Base-by-base conservation (phyloP, 2,113 vertebrate genomes). In the Tinamus guttatus region DNA sequence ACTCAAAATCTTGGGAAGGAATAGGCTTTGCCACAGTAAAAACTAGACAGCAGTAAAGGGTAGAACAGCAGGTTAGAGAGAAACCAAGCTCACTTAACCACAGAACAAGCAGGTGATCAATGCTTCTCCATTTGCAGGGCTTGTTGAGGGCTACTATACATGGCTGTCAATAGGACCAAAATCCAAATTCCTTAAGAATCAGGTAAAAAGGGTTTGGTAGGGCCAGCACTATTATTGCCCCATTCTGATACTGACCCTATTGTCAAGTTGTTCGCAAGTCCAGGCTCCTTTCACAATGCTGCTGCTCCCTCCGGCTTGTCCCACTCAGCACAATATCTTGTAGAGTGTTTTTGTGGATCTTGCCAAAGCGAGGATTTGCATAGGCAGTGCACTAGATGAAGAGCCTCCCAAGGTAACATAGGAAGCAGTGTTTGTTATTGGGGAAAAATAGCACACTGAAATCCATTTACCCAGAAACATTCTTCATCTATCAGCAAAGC, bases 381-480 rank as follows among this genome's bases (percentile, higher is more conserved):
- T 6, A 51, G 13, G 9, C 21, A 77, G 30, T 4, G 71, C 10
- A 25, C 18, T 13, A 25, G 34, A 38, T 28, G 58, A 65, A 77
- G 41, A 49, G 15, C 18, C 30, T 68, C 4, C 9, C 9, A 40
- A 13, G 1, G 0, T 58, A 62, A 67, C 25, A 32, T 2, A 41
- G 0, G 4, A 80, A 83, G 34, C 16, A 54, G 58, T 1, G 0
- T 7, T 38, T 82, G 3, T 49, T 56, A 45, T 7, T 32, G 13
- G 7, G 54, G 32, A 49, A 69, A 9, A 11, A 67, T 18, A 62
- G 3, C 25, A 47, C 25, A 56, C 17, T 41, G 45, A 30, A 51
- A 51, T 24, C 65, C 13, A 22, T 79, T 74, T 22, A 80, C 13
- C 18, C 11, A 64, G 32, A 87, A 85, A 40, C 49, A 58, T 54